Evolutionary conservation across 2,113 vertebrate species (phyloP).

Genomic region (Alligator mississippiensis): DNA sequence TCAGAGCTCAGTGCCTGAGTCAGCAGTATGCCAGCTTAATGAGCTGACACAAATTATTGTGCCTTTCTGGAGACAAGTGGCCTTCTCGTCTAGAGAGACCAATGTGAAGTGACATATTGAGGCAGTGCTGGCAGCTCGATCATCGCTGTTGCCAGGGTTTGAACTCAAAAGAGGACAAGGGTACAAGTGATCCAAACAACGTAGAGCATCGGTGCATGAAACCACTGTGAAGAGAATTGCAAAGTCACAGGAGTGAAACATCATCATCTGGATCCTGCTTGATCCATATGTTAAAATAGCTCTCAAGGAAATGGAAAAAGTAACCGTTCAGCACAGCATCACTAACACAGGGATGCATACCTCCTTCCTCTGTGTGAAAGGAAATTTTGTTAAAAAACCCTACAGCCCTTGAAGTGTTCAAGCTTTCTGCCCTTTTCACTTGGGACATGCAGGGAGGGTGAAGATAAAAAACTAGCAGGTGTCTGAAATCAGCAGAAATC

Average conservation of each 20-base stretch:
- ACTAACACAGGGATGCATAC: background rate
- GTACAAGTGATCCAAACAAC: background rate
- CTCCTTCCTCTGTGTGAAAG: background rate
- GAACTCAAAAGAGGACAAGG: conserved; percentile 27
- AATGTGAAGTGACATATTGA: conserved; percentile 60
- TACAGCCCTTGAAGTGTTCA: background rate
- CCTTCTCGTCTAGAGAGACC: conserved; percentile 53
- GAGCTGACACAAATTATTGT: conserved; percentile 67
- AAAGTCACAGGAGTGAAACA: background rate
- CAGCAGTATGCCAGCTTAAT: conserved; percentile 70
- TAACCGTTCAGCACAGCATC: accelerated
- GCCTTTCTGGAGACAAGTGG: conserved; percentile 57
- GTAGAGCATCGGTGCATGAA: background rate
- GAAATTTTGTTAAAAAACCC: background rate
- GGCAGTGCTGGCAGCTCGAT: conserved; percentile 52
- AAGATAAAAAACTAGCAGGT: background rate
- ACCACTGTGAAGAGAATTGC: background rate
- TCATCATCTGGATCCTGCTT: background rate
- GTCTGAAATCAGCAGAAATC: background rate
- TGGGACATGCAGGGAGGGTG: background rate
- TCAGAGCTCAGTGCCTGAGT: conserved; percentile 53
- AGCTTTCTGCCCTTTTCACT: background rate
- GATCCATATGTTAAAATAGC: background rate
- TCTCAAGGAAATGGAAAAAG: background rate
- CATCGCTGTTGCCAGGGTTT: conserved; percentile 5